phyloP scores from a whole-genome alignment of 2,113 vertebrate genomes.

The Heliornis fulica region DNA sequence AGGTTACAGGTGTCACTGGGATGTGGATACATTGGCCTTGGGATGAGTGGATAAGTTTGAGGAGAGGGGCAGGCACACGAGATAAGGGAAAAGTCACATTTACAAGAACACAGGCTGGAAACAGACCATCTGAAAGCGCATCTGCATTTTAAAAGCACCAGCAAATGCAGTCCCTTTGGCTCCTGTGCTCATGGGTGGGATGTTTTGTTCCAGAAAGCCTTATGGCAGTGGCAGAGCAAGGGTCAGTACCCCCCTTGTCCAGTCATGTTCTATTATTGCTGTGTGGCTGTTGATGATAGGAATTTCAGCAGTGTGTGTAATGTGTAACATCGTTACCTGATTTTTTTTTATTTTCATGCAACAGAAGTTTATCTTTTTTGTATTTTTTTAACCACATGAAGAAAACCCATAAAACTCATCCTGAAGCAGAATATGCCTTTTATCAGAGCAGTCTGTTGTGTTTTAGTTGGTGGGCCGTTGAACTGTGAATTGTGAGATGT shows the following conservation, averaged over 20 bases:
- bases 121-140: background rate
- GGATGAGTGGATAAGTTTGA: too few species aligned
- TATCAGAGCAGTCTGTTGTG: conserved; percentile 12
- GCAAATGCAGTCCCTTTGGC: background rate
- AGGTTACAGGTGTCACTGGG: background rate
- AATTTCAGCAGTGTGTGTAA: background rate
- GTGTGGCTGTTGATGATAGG: background rate
- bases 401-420: conserved; percentile 11
- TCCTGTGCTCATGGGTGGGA: accelerated
- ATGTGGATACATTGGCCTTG: background rate
- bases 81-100: background rate
- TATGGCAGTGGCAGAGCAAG: background rate
- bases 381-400: background rate
- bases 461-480: conserved; percentile 7
- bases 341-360: background rate
- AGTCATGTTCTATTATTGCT: background rate
- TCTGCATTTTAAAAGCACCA: background rate
- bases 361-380: background rate
- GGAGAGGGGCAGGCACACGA: too few species aligned
- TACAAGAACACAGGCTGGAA: background rate
- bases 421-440: background rate
- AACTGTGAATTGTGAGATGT: background rate
- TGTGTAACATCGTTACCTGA: background rate
- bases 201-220: background rate
- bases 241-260: background rate